These are phyloP conservation scores for Mobula birostris DNA, from an alignment of 2,113 vertebrate genomes.

Conservation along the genomic window DNA sequence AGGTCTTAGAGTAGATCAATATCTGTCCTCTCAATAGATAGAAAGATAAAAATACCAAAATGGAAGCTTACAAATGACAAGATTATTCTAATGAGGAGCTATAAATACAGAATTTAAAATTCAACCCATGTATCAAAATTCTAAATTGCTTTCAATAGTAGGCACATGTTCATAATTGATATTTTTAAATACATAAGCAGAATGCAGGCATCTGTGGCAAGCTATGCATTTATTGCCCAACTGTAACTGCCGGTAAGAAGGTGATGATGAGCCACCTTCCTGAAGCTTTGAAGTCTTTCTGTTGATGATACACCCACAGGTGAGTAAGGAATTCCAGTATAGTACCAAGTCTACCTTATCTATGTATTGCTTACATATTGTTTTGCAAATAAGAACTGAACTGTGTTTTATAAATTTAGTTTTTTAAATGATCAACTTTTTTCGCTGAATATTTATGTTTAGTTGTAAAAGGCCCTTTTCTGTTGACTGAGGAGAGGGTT, in stretches of 20 bases:
- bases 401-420: background rate
- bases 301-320: too few relatives aligned
- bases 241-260: too few relatives aligned
- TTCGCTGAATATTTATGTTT: background rate
- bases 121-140: background rate
- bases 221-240: too few relatives aligned
- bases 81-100: background rate
- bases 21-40: too few relatives aligned
- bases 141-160: background rate
- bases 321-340: too few relatives aligned
- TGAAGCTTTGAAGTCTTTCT: too few relatives aligned
- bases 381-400: background rate
- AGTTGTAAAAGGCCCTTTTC: background rate
- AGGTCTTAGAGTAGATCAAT: background rate
- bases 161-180: background rate
- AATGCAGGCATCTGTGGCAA: too few relatives aligned
- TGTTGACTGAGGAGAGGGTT: background rate
- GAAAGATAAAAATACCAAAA: background rate
- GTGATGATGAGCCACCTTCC: too few relatives aligned
- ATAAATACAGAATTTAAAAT: background rate
- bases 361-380: background rate
- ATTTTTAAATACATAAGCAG: too few relatives aligned
- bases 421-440: background rate
- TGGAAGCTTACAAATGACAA: background rate
- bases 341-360: background rate